Percentiles rank a stretch among this genome's conserved stretches.
These are phyloP conservation scores for Epinotia demarniana DNA, from an alignment of 2,888 invertebrate species.

Conservation along the genomic window DNA sequence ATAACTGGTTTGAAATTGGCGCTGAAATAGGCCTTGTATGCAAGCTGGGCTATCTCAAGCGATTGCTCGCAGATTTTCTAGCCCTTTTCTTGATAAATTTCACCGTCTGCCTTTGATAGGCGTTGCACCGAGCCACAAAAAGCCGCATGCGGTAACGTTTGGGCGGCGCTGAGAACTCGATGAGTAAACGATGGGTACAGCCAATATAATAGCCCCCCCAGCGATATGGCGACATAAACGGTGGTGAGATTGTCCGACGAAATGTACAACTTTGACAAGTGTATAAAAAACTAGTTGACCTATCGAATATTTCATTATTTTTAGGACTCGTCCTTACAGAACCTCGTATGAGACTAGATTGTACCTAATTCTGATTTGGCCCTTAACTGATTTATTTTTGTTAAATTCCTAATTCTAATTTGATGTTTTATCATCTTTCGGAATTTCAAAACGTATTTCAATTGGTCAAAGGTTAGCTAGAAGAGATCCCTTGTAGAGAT, in stretches of 20 bases:
- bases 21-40: slow-evolving; percentile 6
- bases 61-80: slow-evolving; percentile 40
- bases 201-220: too few relatives aligned
- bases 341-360: background rate
- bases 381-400: too few relatives aligned
- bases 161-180: background rate
- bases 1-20: background rate
- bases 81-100: slow-evolving; percentile 39
- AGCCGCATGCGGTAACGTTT: slow-evolving; percentile 12
- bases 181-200: too few relatives aligned
- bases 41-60: slow-evolving; percentile 24
- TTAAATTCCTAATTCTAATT: too few relatives aligned
- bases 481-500: too few relatives aligned
- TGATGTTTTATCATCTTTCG: too few relatives aligned
- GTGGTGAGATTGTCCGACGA: too few relatives aligned
- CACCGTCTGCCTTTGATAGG: slow-evolving; percentile 19
- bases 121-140: background rate
- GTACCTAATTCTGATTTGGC: too few relatives aligned
- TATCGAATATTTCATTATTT: background rate
- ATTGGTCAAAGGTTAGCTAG: too few relatives aligned
- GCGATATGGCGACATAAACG: too few relatives aligned
- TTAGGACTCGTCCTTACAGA: background rate
- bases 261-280: too few relatives aligned
- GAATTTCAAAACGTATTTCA: too few relatives aligned
- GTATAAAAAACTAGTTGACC: background rate